Evolutionary conservation across 2,888 invertebrate species (phyloP), one percentile per base, ranked within the genome.

Genomic region (Cacoxenus indagator): DNA sequence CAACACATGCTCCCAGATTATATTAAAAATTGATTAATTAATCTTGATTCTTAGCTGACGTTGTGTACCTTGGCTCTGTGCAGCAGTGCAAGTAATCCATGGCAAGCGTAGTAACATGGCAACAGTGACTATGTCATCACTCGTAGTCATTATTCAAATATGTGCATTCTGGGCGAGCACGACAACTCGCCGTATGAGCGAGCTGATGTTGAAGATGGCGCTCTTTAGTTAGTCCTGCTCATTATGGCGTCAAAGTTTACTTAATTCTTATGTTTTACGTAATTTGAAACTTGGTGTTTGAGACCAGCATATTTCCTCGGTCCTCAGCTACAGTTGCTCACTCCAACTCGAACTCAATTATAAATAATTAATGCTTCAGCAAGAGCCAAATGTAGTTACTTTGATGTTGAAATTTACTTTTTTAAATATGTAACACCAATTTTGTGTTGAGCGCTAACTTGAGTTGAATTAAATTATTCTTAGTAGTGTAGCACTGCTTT

Each of bases 21-120:
- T 84, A 82, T 82, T 82, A 82, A 82, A 76, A 82, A 84, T 82
- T 82, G 81, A 82, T 84, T 82, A 84, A 82, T 82, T 82, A 84
- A 82, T 84, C 81, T 82, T 78, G 76, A 83, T 84, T 78, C 75
- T 76, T 82, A 48, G 11, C 59, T 27, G 59, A 29, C 59, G 31
- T 19, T 37, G 37, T 14, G 14, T 11, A 1, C 3, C 37, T 4
- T 37, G 37, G 1, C 5, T 37, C 37, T 11, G 14, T 5, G 19
- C 48, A 14, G 19, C 48, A 48, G 2, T 8, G 17, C 1, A 6
- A n/a, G 6, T 8, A n/a, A 48, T 19, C 6, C 48, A 17, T 48
- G 6, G 6, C 1, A 8, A 48, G n/a, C n/a, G 8, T 48, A 24
- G 24, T 24, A 11, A 14, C 3, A 54, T 22, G 37, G 8, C 48